These are phyloP conservation scores for Heliconius charithonia DNA, from an alignment of 2,888 invertebrate species.

Conservation along the genomic window DNA sequence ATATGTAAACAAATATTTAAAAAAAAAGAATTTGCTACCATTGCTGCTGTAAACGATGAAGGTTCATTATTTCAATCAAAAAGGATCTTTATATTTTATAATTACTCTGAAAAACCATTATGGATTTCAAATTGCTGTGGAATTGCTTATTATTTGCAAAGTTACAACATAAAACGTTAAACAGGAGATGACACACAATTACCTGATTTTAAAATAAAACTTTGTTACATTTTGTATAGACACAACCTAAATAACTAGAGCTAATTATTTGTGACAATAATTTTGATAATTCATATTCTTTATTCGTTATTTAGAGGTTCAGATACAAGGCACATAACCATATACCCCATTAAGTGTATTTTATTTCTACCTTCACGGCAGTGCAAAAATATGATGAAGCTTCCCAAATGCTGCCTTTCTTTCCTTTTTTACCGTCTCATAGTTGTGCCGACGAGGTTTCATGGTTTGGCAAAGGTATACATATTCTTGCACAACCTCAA, in stretches of 20 bases:
- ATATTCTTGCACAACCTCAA: too few species aligned
- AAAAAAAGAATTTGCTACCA: background rate
- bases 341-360: too few species aligned
- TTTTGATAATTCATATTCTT: background rate
- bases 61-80: background rate
- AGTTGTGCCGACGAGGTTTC: too few species aligned
- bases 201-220: conserved; percentile 10
- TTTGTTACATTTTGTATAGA: background rate
- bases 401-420: too few species aligned
- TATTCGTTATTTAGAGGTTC: background rate
- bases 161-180: conserved; percentile 4
- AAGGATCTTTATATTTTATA: background rate
- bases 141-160: conserved; percentile 9
- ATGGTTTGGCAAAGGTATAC: too few species aligned
- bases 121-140: background rate
- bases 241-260: background rate
- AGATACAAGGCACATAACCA: background rate
- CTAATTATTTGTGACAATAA: background rate
- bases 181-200: conserved; percentile 13
- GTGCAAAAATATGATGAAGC: too few species aligned
- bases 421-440: too few species aligned
- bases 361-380: background rate
- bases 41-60: background rate
- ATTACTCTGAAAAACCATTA: background rate
- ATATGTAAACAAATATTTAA: too few species aligned